Evolutionary conservation across 2,888 invertebrate genomes (phyloP).

Genomic region (Bruchidius siliquastri): DNA sequence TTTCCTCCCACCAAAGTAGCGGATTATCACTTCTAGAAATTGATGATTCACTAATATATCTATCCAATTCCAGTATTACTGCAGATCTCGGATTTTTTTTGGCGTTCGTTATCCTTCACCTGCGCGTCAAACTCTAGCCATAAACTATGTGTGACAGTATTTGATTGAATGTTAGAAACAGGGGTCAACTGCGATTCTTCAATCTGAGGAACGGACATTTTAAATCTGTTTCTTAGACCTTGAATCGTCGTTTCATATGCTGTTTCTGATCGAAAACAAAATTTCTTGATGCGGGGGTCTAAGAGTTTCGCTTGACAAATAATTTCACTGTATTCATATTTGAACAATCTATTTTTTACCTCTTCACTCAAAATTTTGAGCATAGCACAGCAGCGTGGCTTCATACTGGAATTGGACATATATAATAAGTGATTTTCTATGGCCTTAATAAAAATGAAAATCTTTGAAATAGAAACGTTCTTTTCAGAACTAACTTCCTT

Average conservation of each 20-base stretch:
- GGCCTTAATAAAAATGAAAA: neutral
- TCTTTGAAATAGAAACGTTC: neutral
- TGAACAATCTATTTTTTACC: slow-evolving; percentile 10
- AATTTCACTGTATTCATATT: slow-evolving; percentile 11
- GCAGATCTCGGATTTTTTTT: slow-evolving; percentile 13
- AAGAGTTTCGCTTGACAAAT: slow-evolving; percentile 17
- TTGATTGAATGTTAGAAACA: slow-evolving; percentile 3
- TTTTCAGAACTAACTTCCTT: neutral
- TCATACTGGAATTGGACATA: neutral
- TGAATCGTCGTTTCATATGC: slow-evolving; percentile 10
- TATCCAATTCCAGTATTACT: slow-evolving; percentile 20
- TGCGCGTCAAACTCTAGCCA: slow-evolving; percentile 17
- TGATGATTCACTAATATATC: slow-evolving; percentile 15
- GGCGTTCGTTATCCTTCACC: slow-evolving; percentile 1
- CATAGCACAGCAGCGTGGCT: slow-evolving; percentile 6
- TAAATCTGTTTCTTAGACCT: slow-evolving; percentile 13
- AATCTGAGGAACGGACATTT: slow-evolving; percentile 4
- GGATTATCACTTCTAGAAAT: neutral
- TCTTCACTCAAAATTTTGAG: slow-evolving; percentile 10
- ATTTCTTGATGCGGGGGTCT: slow-evolving; percentile 18
- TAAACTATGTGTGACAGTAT: slow-evolving; percentile 9
- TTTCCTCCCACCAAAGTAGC: neutral
- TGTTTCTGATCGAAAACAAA: slow-evolving; percentile 10
- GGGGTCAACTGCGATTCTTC: neutral
- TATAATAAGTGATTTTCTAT: neutral